phyloP scores from a whole-genome alignment of 2,888 invertebrate species.

The Drosophila greeni region DNA sequence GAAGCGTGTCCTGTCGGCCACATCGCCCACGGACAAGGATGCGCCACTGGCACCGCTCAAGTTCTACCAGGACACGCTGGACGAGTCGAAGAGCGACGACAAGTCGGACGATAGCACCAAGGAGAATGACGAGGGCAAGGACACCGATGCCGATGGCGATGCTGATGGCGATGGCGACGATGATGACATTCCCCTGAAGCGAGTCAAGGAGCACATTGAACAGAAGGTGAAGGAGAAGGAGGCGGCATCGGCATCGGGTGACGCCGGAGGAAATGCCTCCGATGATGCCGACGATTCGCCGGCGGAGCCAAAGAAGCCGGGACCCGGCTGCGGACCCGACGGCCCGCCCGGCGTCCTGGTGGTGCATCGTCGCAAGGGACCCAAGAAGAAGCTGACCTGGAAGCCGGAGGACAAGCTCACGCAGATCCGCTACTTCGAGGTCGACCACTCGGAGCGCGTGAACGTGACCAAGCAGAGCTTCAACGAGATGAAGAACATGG shows the following conservation, averaged over 20 bases:
- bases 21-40: slow-evolving; percentile 81
- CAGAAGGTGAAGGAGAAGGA: slow-evolving; percentile 75
- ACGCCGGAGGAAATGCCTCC: slow-evolving; percentile 37
- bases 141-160: slow-evolving; percentile 63
- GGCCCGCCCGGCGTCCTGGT: slow-evolving; percentile 87
- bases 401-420: slow-evolving; percentile 88
- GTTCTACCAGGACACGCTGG: slow-evolving; percentile 95
- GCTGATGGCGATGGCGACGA: slow-evolving; percentile 65
- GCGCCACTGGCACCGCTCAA: slow-evolving; percentile 84
- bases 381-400: slow-evolving; percentile 90
- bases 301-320: slow-evolving; percentile 73
- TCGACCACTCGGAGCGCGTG: slow-evolving; percentile 96
- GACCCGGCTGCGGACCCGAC: slow-evolving; percentile 80
- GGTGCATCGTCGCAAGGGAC: slow-evolving; percentile 85
- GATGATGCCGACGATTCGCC: slow-evolving; percentile 63
- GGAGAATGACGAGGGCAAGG: slow-evolving; percentile 63
- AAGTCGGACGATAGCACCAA: slow-evolving; percentile 62
- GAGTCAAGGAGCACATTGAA: slow-evolving; percentile 78
- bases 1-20: slow-evolving; percentile 84
- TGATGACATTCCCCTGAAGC: slow-evolving; percentile 78
- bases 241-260: slow-evolving; percentile 41
- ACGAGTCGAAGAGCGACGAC: slow-evolving; percentile 79
- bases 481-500: slow-evolving; percentile 94
- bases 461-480: slow-evolving; percentile 93
- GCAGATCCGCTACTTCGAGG: slow-evolving; percentile 92